Base-by-base conservation (phyloP, 2,797 vertebrate species). In the Loris lydekkerianus region DNA sequence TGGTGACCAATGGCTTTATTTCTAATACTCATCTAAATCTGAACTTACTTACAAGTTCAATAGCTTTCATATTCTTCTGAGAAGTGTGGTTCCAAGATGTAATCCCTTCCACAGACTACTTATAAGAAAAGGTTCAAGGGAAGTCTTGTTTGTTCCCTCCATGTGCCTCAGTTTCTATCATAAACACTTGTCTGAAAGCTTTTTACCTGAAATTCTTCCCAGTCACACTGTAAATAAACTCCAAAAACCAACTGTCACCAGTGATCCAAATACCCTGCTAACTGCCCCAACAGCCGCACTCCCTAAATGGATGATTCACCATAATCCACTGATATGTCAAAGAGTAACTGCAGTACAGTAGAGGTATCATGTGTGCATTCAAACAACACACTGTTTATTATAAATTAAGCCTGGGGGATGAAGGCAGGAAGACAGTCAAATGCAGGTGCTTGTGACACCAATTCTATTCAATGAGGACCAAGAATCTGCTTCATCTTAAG, bases 241-340 rank as follows among this genome's bases (percentile, higher is more conserved):
- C 37, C 46, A 78, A 75, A 96, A 96, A 91, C 67, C 43, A 95
- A 88, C 60, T 49, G 49, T 72, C 88, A 37, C n/a, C 60, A 63
- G 56, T 46, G 78, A 89, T 25, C 49, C 49, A 69, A 89, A 46
- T 29, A 80, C 43, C 34, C 89, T 86, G 76, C 20, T 86, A 84
- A 83, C 29, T 80, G 37, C 53, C 60, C 15, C 76, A 81, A 65
- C 1, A 84, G 60, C 8, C 37, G 40, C 61, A 46, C 23, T 95
- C n/a, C 67, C 75, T 86, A 72, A 84, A 91, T 34, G 60, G 92
- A 67, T 27, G 69, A 37, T 65, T 70, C 88, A 91, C 40, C 89
- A 65, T 34, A 75, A 87, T 56, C 78, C 83, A 86, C 25, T 56
- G 58, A 84, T n/a, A 86, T 43, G 73, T 93, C 40, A 76, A 76